Conservation (phyloP, 2,888 invertebrate genomes). For the Mythimna lalbum region DNA sequence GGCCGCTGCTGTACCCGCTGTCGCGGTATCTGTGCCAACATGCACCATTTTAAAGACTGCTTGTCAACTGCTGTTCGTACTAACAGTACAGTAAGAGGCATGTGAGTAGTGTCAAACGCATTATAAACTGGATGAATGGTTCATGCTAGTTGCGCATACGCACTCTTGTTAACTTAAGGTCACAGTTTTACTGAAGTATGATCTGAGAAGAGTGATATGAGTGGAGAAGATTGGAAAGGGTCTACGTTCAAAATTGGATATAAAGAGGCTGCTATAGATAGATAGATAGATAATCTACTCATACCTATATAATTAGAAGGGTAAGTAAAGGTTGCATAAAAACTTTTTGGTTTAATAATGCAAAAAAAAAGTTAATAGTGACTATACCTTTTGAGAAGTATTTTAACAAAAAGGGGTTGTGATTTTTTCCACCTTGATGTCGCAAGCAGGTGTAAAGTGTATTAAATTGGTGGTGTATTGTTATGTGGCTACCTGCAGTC, state of each 20-base stretch:
- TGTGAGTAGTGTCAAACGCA: too few species aligned
- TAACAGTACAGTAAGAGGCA: too few species aligned
- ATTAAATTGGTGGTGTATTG: neutral
- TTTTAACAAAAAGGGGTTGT: neutral
- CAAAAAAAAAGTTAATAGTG: neutral
- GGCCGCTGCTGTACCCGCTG: conserved; percentile 84
- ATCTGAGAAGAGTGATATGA: too few species aligned
- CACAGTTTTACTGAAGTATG: neutral
- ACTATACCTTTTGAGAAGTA: neutral
- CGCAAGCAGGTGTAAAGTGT: neutral
- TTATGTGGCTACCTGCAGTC: conserved; percentile 91
- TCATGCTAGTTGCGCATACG: too few species aligned
- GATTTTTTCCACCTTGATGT: neutral
- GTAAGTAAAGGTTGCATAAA: too few species aligned
- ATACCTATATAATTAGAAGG: too few species aligned
- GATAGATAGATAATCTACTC: too few species aligned
- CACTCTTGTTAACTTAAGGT: neutral
- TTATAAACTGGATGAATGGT: neutral
- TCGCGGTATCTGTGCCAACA: conserved; percentile 80
- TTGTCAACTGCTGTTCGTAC: neutral
- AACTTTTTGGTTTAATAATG: too few species aligned
- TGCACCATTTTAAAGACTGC: neutral
- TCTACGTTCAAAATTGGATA: too few species aligned
- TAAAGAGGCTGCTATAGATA: too few species aligned
- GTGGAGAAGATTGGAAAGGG: too few species aligned